These are phyloP conservation scores for Cryptocephalus moraei DNA, from an alignment of 2,888 invertebrate species.

Conservation along the genomic window DNA sequence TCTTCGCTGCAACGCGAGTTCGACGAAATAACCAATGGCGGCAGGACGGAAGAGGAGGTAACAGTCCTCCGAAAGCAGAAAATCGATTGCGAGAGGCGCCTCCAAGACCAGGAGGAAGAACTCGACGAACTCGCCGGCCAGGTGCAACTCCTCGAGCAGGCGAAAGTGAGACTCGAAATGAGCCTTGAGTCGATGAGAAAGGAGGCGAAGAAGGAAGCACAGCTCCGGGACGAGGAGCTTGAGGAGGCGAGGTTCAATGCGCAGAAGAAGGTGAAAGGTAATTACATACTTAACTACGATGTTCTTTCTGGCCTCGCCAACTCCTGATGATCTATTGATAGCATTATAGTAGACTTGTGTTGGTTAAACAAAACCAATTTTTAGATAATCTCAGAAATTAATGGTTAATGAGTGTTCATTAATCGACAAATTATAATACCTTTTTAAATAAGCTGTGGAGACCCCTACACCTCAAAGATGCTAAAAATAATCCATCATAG, in stretches of 20 bases:
- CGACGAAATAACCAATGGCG: constrained; percentile 71
- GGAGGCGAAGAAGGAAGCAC: constrained; percentile 79
- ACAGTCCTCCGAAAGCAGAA: constrained; percentile 72
- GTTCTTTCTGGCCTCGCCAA: not conserved
- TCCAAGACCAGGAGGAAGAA: constrained; percentile 88
- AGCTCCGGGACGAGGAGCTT: constrained; percentile 85
- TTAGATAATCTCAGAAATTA: too few relatives aligned
- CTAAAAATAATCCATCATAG: too few relatives aligned
- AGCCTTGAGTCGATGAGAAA: constrained; percentile 84
- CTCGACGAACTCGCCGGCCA: constrained; percentile 86
- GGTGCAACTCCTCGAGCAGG: constrained; percentile 74
- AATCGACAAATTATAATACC: too few relatives aligned
- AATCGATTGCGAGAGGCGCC: constrained; percentile 76
- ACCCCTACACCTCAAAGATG: too few relatives aligned
- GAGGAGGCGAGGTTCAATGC: constrained; percentile 85
- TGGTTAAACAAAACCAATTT: too few relatives aligned
- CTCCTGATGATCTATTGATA: not conserved
- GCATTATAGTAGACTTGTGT: too few relatives aligned
- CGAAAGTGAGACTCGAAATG: constrained; percentile 90
- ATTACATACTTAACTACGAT: too few relatives aligned
- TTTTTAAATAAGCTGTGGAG: too few relatives aligned
- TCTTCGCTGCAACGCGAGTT: constrained; percentile 69
- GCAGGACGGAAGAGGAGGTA: constrained; percentile 78
- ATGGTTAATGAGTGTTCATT: too few relatives aligned
- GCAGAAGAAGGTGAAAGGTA: constrained; percentile 84